Conservation (phyloP, 2,888 invertebrate genomes). For the Parapristionchus giblindavisi region DNA sequence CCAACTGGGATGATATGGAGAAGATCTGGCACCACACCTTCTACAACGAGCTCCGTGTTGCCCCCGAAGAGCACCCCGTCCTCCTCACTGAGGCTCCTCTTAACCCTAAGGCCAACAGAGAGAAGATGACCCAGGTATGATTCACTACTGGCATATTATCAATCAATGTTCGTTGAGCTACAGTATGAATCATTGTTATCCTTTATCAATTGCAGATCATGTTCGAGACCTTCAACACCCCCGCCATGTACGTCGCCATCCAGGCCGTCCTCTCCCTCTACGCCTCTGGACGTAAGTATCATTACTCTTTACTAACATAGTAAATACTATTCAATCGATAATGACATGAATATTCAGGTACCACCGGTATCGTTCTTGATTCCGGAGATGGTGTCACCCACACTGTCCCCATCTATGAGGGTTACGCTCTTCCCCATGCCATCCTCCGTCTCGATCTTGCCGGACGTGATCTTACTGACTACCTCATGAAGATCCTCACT, state of each 20-base stretch:
- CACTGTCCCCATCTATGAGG: constrained; percentile 82
- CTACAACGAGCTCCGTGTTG: constrained; percentile 95
- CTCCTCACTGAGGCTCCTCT: constrained; percentile 90
- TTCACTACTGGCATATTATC: neutral
- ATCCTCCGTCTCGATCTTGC: constrained; percentile 73
- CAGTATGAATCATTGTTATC: neutral
- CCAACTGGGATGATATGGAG: constrained; percentile 98
- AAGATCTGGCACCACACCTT: constrained; percentile 99
- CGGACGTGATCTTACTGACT: constrained; percentile 74
- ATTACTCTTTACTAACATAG: constrained; percentile 34
- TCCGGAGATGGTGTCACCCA: constrained; percentile 92
- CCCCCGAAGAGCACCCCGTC: constrained; percentile 92
- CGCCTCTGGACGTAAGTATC: constrained; percentile 77
- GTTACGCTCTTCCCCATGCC: constrained; percentile 73
- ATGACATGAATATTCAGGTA: too few species aligned
- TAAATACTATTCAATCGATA: neutral
- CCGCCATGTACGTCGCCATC: constrained; percentile 85
- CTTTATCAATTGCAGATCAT: constrained; percentile 77
- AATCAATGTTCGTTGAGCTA: neutral
- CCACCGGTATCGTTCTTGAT: constrained; percentile 78
- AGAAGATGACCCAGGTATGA: constrained; percentile 84
- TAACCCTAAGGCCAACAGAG: constrained; percentile 92
- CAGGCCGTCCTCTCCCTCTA: constrained; percentile 91
- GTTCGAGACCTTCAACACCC: constrained; percentile 82
- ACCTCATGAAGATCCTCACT: constrained; percentile 75